A percentile compares a stretch with the other conserved stretches of the same genome.
Conservation (phyloP, 2,797 vertebrate genomes). For the Megalops cyprinoides region DNA sequence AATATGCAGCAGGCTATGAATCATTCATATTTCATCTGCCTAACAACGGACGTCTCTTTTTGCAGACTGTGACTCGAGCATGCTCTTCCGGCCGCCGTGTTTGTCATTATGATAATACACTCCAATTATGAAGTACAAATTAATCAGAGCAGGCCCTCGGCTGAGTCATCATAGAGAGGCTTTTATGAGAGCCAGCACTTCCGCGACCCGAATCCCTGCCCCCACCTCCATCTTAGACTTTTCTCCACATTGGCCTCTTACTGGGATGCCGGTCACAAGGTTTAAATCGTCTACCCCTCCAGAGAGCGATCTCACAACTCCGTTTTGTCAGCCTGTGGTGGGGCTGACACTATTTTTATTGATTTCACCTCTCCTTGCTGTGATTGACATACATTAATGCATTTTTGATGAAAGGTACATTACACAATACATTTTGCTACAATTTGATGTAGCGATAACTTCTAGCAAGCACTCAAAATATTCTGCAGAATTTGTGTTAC, state of each 20-base stretch:
- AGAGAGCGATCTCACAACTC: background rate
- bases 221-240: background rate
- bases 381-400: background rate
- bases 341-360: background rate
- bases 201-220: background rate
- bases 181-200: conserved; percentile 12
- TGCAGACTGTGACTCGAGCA: background rate
- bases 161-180: conserved; percentile 1
- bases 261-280: background rate
- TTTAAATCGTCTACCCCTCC: background rate
- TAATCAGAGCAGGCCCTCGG: background rate
- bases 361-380: background rate
- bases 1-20: background rate
- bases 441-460: background rate
- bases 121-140: conserved; percentile 22
- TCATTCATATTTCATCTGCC: conserved; percentile 24
- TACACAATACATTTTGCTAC: background rate
- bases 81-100: conserved; percentile 1
- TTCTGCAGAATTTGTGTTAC: background rate
- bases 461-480: background rate
- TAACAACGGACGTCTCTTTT: background rate
- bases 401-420: background rate
- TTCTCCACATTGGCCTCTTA: background rate
- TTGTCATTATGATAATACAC: conserved; percentile 17
- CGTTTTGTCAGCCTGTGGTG: background rate